phyloP scores from a whole-genome alignment of 2,888 invertebrate species.

The Apoderus coryli region DNA sequence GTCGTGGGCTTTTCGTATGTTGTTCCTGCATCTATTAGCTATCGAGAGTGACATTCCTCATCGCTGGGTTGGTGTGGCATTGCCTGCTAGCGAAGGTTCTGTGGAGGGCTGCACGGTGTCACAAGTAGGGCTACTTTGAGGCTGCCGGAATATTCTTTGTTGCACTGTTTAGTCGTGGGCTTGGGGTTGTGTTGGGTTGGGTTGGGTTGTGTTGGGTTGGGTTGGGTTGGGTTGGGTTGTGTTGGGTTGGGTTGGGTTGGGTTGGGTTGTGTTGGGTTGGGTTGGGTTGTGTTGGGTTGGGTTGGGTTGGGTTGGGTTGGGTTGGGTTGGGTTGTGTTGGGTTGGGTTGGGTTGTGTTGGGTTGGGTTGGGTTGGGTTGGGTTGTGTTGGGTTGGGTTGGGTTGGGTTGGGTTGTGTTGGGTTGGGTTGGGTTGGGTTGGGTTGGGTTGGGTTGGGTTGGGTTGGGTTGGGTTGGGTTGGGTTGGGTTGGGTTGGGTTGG shows the following conservation, averaged over 20 bases:
- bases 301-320: conserved; percentile 5
- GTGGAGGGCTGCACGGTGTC: no score
- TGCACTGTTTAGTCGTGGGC: no score
- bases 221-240: conserved; percentile 4
- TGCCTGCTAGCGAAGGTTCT: no score
- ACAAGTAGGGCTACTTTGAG: no score
- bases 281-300: conserved; percentile 3
- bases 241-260: conserved; percentile 29
- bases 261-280: conserved; percentile 8
- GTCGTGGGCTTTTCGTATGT: no score
- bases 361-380: conserved; percentile 7
- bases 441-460: conserved; percentile 6
- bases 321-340: conserved; percentile 4
- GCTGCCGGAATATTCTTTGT: no score
- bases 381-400: conserved; percentile 6
- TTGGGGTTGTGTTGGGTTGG: conserved; percentile 5
- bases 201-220: conserved; percentile 1
- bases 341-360: conserved; percentile 6
- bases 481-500: conserved; percentile 1
- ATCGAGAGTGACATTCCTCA: no score
- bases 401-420: conserved; percentile 7
- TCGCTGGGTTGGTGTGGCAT: no score
- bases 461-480: no score
- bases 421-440: conserved; percentile 8
- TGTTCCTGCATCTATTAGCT: no score